These are phyloP conservation scores for Ecliptopera silaceata DNA, from an alignment of 2,888 invertebrate species.

Conservation along the genomic window DNA sequence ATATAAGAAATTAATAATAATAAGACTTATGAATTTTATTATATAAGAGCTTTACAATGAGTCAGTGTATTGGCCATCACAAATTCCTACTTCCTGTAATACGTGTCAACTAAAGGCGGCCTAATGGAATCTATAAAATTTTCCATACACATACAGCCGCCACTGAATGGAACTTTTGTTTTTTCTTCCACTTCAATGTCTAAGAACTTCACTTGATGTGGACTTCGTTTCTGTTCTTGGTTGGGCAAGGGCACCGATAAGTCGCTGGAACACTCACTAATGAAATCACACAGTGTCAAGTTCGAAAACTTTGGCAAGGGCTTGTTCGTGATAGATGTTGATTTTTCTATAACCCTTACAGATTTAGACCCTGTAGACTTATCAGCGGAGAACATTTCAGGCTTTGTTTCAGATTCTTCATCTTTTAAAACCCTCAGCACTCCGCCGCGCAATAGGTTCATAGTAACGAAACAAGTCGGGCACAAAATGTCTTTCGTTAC, in stretches of 20 bases:
- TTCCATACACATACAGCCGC: constrained; percentile 51
- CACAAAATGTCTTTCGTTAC: constrained; percentile 44
- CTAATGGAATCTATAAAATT: constrained; percentile 61
- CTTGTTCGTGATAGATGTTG: constrained; percentile 44
- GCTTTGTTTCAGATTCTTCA: constrained; percentile 52
- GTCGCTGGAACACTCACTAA: constrained; percentile 35
- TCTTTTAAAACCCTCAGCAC: constrained; percentile 56
- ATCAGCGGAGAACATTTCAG: constrained; percentile 43
- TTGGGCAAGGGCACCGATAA: constrained; percentile 1
- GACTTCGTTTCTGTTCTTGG: constrained; percentile 25
- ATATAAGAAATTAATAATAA: constrained; percentile 5
- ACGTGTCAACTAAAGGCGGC: constrained; percentile 42
- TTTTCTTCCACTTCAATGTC: constrained; percentile 25
- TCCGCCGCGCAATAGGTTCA: constrained; percentile 46
- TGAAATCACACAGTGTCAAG: constrained; percentile 32
- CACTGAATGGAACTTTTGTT: constrained; percentile 11
- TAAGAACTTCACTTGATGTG: constrained; percentile 44
- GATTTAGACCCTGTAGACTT: constrained; percentile 49
- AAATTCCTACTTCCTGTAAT: constrained; percentile 9
- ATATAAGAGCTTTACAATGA: neutral
- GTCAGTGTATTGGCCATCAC: constrained; percentile 9
- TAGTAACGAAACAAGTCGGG: constrained; percentile 53
- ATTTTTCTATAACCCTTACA: constrained; percentile 39
- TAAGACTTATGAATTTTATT: neutral
- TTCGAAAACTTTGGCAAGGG: constrained; percentile 34